These are phyloP conservation scores for Nibea albiflora DNA, from an alignment of 2,113 vertebrate genomes.

Conservation along the genomic window DNA sequence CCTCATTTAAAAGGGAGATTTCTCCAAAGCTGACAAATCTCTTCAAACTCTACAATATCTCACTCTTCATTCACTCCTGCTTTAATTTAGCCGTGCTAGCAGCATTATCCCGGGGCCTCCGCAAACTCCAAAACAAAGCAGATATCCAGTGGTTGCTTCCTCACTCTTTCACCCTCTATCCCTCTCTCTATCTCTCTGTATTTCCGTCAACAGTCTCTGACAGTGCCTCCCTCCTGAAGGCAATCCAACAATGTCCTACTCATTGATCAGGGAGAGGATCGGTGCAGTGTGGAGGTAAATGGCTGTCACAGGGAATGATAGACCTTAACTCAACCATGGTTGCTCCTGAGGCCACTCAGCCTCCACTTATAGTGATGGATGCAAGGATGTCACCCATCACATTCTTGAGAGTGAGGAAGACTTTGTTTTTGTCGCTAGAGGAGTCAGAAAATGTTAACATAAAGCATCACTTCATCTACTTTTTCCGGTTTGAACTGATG, in stretches of 20 bases:
- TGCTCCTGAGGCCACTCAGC: slow-evolving; percentile 72
- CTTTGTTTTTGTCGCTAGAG: slow-evolving; percentile 43
- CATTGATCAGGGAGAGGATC: slow-evolving; percentile 73
- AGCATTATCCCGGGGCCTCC: slow-evolving; percentile 38
- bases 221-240: slow-evolving; percentile 54
- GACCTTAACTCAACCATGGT: slow-evolving; percentile 74
- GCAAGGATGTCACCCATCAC: slow-evolving; percentile 66
- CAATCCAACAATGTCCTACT: slow-evolving; percentile 73
- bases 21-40: slow-evolving; percentile 59
- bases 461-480: slow-evolving; percentile 23
- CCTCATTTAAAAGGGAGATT: slow-evolving; percentile 53
- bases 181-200: slow-evolving; percentile 10
- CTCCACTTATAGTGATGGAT: slow-evolving; percentile 76
- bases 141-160: slow-evolving; percentile 26
- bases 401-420: slow-evolving; percentile 48
- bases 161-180: slow-evolving; percentile 8
- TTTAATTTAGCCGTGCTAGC: slow-evolving; percentile 47
- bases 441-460: slow-evolving; percentile 44
- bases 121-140: slow-evolving; percentile 62
- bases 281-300: slow-evolving; percentile 76
- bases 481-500: neutral
- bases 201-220: slow-evolving; percentile 47
- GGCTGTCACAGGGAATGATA: slow-evolving; percentile 76
- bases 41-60: slow-evolving; percentile 34
- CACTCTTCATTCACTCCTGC: slow-evolving; percentile 29